Evolutionary conservation across 2,888 invertebrate species (phyloP).

Genomic region (Protophormia terraenovae): DNA sequence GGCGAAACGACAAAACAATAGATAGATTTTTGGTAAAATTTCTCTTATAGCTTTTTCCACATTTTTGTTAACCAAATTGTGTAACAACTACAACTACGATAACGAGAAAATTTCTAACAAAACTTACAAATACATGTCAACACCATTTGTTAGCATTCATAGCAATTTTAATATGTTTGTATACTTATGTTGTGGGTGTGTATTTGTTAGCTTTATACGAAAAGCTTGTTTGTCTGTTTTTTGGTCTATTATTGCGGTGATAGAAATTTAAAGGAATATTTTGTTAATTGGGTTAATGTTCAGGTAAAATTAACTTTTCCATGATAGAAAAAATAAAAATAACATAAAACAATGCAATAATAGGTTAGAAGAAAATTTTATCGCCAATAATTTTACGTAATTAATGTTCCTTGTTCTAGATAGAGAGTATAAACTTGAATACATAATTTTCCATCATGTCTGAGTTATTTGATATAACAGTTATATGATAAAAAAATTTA

Average conservation of each 20-base stretch:
- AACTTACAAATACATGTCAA: slow-evolving; percentile 9
- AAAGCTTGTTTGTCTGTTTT: neutral
- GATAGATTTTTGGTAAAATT: neutral
- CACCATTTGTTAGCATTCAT: slow-evolving; percentile 2
- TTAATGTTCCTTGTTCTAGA: no score
- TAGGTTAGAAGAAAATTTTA: no score
- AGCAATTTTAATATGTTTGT: neutral
- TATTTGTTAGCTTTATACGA: neutral
- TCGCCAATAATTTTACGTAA: no score
- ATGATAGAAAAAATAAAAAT: no score
- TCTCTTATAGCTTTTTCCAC: neutral
- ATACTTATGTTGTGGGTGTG: neutral
- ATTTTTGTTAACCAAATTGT: neutral
- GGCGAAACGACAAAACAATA: neutral
- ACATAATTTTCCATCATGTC: no score
- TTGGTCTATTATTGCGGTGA: neutral
- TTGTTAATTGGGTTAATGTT: neutral
- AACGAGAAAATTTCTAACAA: neutral
- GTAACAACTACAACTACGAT: neutral
- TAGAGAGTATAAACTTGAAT: no score
- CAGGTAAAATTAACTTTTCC: no score
- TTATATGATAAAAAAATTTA: no score
- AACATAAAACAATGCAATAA: no score
- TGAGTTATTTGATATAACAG: no score
- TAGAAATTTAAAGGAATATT: no score